A percentile compares a stretch with the other conserved stretches of the same genome.
Evolutionary conservation across 2,113 vertebrate genomes (phyloP).

Genomic region (Gyps fulvus): DNA sequence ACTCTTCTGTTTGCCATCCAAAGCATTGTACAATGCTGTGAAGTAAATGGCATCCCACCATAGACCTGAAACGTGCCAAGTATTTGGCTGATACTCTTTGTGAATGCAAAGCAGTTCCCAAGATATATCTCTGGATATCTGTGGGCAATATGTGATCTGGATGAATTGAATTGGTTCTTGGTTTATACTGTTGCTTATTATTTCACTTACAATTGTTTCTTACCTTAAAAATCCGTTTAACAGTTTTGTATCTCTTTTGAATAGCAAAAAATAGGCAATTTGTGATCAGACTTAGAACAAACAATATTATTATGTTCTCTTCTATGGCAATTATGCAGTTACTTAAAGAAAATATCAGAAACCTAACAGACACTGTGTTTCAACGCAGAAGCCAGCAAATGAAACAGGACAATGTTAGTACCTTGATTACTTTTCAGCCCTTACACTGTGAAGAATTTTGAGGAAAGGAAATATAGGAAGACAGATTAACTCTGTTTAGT

Average conservation of each 20-base stretch:
- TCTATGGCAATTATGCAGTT: background rate
- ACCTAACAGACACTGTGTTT: background rate
- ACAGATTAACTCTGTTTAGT: background rate
- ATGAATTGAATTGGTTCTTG: background rate
- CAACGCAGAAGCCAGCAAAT: background rate
- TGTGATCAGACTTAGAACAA: background rate
- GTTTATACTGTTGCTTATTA: background rate
- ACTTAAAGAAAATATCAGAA: background rate
- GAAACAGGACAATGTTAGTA: background rate
- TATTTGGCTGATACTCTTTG: slow-evolving; percentile 49
- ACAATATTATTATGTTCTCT: background rate
- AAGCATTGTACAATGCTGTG: slow-evolving; percentile 47
- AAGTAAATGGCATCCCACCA: slow-evolving; percentile 72
- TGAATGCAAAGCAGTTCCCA: slow-evolving; percentile 66
- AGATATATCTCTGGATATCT: slow-evolving; percentile 40
- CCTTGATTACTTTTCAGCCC: background rate
- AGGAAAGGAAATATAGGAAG: background rate
- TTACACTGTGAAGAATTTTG: background rate
- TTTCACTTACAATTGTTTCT: background rate
- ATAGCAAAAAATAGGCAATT: background rate
- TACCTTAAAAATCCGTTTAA: slow-evolving; percentile 3
- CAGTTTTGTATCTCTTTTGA: background rate
- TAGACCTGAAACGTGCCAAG: slow-evolving; percentile 65
- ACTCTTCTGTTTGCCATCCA: slow-evolving; percentile 64
- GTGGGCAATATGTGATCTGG: background rate